A percentile compares a stretch with the other conserved stretches of the same genome.
Evolutionary conservation across 2,113 vertebrate species (phyloP).

Genomic region (Willisornis vidua): DNA sequence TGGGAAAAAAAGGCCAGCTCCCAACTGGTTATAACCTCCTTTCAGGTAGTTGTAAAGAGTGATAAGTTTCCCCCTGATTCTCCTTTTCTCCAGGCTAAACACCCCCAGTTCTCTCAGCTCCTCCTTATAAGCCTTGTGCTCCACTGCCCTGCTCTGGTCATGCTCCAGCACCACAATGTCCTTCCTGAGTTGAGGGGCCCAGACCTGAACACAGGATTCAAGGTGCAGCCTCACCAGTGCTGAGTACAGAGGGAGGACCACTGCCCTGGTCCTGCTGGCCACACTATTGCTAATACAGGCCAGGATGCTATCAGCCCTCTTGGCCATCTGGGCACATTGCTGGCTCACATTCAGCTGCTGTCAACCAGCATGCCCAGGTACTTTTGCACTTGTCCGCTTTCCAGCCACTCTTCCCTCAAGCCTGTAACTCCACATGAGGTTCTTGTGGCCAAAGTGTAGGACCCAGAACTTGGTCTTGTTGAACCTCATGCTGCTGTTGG

Average conservation of each 20-base stretch:
- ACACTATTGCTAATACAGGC: rapidly evolving
- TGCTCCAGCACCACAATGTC: background rate
- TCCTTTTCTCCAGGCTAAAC: background rate
- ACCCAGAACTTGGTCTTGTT: too few relatives aligned
- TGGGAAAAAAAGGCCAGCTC: background rate
- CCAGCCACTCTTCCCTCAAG: background rate
- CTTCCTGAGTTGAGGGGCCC: background rate
- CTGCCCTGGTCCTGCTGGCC: background rate
- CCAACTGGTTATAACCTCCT: background rate
- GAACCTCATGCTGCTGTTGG: background rate
- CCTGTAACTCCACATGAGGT: background rate
- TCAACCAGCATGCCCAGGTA: rapidly evolving
- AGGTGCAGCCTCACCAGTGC: background rate
- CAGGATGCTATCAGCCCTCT: background rate
- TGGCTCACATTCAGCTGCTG: rapidly evolving
- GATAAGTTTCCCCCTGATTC: background rate
- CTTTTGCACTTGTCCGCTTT: background rate
- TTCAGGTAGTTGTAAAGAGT: background rate
- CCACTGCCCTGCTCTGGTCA: rapidly evolving
- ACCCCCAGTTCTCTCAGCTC: background rate
- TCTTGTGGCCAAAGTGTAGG: background rate
- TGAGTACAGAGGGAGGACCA: rapidly evolving
- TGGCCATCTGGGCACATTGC: background rate
- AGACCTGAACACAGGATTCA: rapidly evolving
- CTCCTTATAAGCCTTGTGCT: background rate